Conservation (phyloP, 2,113 vertebrate species). For the Ameiurus melas region DNA sequence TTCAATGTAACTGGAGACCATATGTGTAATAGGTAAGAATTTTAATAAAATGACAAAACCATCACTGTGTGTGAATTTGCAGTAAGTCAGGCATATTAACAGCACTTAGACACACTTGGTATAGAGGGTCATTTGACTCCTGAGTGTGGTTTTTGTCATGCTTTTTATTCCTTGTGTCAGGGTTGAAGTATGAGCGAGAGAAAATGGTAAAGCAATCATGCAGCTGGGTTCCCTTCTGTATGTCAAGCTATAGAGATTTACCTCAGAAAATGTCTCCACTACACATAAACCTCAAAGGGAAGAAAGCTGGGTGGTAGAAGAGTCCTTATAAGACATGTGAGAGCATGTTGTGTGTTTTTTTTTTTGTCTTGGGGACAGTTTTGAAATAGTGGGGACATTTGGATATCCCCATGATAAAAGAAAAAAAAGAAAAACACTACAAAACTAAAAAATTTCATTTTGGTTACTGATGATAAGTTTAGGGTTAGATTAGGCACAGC, state of each 20-base stretch:
- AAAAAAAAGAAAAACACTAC: neutral
- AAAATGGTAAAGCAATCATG: constrained; percentile 34
- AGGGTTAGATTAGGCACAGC: neutral
- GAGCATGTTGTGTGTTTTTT: neutral
- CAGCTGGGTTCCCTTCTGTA: constrained; percentile 31
- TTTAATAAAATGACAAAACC: constrained; percentile 32
- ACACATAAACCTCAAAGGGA: constrained; percentile 22
- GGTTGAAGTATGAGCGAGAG: constrained; percentile 17
- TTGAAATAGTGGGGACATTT: neutral
- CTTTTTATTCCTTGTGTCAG: constrained; percentile 24
- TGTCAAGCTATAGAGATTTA: constrained; percentile 38
- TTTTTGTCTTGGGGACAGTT: neutral
- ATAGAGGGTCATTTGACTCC: constrained; percentile 5
- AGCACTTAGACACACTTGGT: neutral
- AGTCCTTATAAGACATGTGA: neutral
- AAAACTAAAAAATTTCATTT: neutral
- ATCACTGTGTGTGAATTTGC: constrained; percentile 8
- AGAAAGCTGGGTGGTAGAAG: constrained; percentile 1
- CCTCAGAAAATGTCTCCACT: constrained; percentile 29
- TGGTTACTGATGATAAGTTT: neutral
- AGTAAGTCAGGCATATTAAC: constrained; percentile 6
- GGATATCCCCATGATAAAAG: neutral
- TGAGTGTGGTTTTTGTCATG: neutral
- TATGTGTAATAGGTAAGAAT: constrained; percentile 20
- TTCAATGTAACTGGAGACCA: constrained; percentile 14